Evolutionary conservation across 2,113 vertebrate genomes (phyloP).

Genomic region (Cromileptes altivelis): DNA sequence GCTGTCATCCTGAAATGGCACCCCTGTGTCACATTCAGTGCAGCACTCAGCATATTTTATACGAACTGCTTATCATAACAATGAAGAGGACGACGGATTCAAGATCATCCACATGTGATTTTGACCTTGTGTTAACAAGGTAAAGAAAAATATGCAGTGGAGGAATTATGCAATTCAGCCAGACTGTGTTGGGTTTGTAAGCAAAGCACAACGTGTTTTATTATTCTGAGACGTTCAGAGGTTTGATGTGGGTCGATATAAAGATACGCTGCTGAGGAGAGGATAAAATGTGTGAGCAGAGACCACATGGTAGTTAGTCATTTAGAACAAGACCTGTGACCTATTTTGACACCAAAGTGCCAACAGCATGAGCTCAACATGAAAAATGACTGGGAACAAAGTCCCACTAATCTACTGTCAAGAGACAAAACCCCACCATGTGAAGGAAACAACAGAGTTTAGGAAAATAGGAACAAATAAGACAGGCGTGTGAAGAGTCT

Average conservation of each 20-base stretch:
- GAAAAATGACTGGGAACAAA: constrained; percentile 14
- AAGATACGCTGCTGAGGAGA: not conserved
- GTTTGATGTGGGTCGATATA: not conserved
- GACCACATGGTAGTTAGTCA: not conserved
- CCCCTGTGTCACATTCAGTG: constrained; percentile 21
- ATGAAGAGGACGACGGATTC: constrained; percentile 38
- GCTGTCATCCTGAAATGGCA: constrained; percentile 39
- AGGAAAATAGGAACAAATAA: not conserved
- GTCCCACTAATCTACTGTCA: not conserved
- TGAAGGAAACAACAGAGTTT: not conserved
- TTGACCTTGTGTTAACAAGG: constrained; percentile 19
- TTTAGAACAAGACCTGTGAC: constrained; percentile 22
- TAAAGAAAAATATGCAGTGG: not conserved
- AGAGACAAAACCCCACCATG: not conserved
- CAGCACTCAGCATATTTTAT: constrained; percentile 40
- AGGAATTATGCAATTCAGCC: not conserved
- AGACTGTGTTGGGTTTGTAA: not conserved
- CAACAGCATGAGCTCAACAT: constrained; percentile 1
- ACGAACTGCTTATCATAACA: constrained; percentile 44
- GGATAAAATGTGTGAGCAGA: not conserved
- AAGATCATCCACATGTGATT: constrained; percentile 25
- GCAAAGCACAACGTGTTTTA: not conserved
- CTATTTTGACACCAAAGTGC: not conserved
- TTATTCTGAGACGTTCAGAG: not conserved
- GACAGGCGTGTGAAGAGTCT: not conserved